Conservation (phyloP, 2,797 vertebrate genomes). For the Diplodus puntazzo region DNA sequence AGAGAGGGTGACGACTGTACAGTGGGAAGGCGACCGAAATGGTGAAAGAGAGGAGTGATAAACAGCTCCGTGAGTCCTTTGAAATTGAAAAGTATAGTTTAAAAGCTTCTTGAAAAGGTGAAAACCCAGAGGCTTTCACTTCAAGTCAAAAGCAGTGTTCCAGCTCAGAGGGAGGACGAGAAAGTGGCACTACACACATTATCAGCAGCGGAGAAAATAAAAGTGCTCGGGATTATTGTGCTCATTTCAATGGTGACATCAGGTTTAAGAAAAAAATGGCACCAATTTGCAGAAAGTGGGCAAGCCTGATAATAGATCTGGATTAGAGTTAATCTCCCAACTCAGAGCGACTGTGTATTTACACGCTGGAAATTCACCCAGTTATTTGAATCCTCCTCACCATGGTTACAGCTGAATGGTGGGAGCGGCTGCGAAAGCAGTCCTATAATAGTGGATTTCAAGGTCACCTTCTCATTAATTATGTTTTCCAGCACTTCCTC, state of each 20-base stretch:
- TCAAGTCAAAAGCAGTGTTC: conserved; percentile 9
- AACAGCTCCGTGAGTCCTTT: conserved; percentile 46
- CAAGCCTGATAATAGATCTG: conserved; percentile 52
- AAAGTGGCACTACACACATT: conserved; percentile 5
- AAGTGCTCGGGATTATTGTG: conserved; percentile 13
- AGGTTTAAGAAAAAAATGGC: conserved; percentile 47
- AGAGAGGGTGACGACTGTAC: conserved; percentile 30
- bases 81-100: conserved; percentile 33
- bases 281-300: conserved; percentile 42
- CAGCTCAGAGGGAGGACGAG: conserved; percentile 11
- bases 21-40: conserved; percentile 25
- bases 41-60: conserved; percentile 40
- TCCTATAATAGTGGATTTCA: conserved; percentile 67
- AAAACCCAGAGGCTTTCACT: conserved; percentile 38
- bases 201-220: conserved; percentile 19
- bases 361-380: conserved; percentile 54
- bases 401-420: conserved; percentile 73
- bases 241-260: conserved; percentile 41
- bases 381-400: conserved; percentile 68
- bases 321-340: conserved; percentile 68
- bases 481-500: conserved; percentile 74
- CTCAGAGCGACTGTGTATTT: conserved; percentile 50
- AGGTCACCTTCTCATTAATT: conserved; percentile 83
- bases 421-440: conserved; percentile 56
- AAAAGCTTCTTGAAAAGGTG: conserved; percentile 41